phyloP scores from a whole-genome alignment of 1,140 invertebrate genomes.

The Meloidogyne exigua region DNA sequence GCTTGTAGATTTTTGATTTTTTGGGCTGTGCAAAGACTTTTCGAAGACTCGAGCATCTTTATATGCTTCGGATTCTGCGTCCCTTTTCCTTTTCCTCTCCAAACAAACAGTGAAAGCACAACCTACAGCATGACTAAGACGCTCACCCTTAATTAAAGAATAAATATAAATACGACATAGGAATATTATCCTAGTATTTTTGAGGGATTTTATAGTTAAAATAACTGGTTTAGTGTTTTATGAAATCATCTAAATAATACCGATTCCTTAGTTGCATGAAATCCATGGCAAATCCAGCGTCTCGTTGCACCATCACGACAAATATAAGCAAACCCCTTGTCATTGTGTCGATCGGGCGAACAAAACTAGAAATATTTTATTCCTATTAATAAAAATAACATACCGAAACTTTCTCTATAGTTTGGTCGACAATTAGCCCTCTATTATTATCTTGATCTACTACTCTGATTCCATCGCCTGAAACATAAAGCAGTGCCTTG shows the following conservation, averaged over 20 bases:
- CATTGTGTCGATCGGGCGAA: slow-evolving; percentile 95
- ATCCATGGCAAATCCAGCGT: slow-evolving; percentile 99
- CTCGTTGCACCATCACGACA: slow-evolving; percentile 79
- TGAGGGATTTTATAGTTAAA: too few species aligned
- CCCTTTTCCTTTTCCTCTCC: slow-evolving; percentile 92
- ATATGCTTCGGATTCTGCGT: slow-evolving; percentile 80
- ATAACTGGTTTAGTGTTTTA: too few species aligned
- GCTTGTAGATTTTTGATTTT: neutral
- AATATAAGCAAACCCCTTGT: slow-evolving; percentile 92
- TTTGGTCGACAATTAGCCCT: slow-evolving; percentile 97
- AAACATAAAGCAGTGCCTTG: slow-evolving; percentile 86
- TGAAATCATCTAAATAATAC: slow-evolving; percentile 45
- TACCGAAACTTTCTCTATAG: slow-evolving; percentile 99
- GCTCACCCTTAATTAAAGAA: slow-evolving; percentile 74
- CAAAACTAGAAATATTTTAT: slow-evolving; percentile 74
- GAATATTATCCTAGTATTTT: too few species aligned
- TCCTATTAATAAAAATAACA: slow-evolving; percentile 68
- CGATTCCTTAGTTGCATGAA: slow-evolving; percentile 84
- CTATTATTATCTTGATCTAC: slow-evolving; percentile 96
- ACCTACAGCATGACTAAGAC: slow-evolving; percentile 95
- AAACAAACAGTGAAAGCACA: slow-evolving; percentile 97
- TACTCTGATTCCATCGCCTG: slow-evolving; percentile 91
- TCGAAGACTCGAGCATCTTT: slow-evolving; percentile 36
- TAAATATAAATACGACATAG: too few species aligned
- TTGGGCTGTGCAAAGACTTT: slow-evolving; percentile 1